Evolutionary conservation across 2,888 invertebrate genomes (phyloP).

Genomic region (Adelognathus sp.): DNA sequence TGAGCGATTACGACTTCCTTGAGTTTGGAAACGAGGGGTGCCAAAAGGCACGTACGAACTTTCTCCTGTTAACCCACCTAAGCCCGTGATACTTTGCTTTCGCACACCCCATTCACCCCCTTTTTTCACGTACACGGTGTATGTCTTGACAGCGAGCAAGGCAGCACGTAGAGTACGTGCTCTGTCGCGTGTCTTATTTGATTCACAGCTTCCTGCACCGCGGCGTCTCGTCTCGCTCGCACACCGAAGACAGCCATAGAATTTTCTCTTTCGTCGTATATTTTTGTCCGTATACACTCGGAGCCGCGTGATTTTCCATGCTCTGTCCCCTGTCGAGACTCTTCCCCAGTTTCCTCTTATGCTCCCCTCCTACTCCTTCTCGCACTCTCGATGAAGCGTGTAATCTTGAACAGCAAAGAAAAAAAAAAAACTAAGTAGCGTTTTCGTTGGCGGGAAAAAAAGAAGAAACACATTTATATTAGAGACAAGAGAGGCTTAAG

Average conservation of each 20-base stretch:
- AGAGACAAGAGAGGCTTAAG: constrained; percentile 18
- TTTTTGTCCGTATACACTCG: constrained; percentile 22
- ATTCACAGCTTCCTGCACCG: constrained; percentile 77
- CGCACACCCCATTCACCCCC: neutral
- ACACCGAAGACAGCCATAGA: neutral
- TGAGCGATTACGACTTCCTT: neutral
- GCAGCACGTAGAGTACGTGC: constrained; percentile 3
- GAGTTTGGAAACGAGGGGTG: neutral
- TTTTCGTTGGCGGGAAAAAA: constrained; percentile 48
- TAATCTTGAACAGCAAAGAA: constrained; percentile 41
- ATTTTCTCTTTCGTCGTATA: constrained; percentile 12
- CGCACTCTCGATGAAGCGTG: constrained; percentile 39
- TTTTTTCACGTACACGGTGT: neutral
- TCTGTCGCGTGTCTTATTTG: constrained; percentile 71
- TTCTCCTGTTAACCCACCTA: neutral
- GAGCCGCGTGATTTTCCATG: constrained; percentile 32
- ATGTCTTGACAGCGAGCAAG: neutral
- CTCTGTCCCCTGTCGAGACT: constrained; percentile 39
- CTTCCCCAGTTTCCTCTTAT: constrained; percentile 7
- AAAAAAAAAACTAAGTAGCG: constrained; percentile 21
- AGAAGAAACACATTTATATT: constrained; percentile 50
- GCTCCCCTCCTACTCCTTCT: constrained; percentile 19
- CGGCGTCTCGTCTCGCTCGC: neutral
- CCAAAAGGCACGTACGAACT: neutral
- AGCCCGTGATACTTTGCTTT: neutral